Evolutionary conservation across 2,797 vertebrate species (phyloP).

Genomic region (Hirundo rustica): DNA sequence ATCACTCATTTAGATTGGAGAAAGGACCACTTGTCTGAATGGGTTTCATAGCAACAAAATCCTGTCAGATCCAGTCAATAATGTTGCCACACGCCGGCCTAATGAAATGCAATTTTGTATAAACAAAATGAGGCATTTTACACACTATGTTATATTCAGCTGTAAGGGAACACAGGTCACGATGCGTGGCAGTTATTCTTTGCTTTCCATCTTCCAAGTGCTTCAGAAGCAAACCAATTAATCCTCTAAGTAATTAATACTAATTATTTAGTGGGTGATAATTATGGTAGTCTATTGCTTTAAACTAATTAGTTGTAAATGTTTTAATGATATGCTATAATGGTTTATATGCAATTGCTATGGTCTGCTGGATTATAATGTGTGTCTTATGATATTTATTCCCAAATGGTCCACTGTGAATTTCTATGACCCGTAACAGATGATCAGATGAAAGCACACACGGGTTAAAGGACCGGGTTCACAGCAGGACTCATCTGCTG

Average conservation of each 20-base stretch:
- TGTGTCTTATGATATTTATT: neutral
- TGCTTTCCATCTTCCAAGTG: neutral
- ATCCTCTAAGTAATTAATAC: constrained; percentile 48
- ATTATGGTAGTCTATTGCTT: constrained; percentile 41
- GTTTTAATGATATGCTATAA: constrained; percentile 19
- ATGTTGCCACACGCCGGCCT: neutral
- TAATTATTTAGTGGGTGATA: constrained; percentile 49
- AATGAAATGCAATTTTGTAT: neutral
- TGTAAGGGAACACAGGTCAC: neutral
- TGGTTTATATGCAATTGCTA: constrained; percentile 23
- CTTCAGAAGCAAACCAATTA: constrained; percentile 48
- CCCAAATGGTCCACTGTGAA: neutral
- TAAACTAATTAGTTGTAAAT: constrained; percentile 34
- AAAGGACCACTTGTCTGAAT: neutral
- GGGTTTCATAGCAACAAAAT: constrained; percentile 6
- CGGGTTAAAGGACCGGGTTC: neutral
- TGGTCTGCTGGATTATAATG: neutral
- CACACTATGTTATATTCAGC: neutral
- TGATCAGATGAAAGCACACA: neutral
- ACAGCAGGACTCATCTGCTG: neutral
- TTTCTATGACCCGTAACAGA: neutral
- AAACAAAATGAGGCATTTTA: neutral
- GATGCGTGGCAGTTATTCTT: neutral
- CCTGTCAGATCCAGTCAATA: neutral
- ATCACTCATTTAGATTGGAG: neutral